Evolutionary conservation across 2,797 vertebrate species (phyloP), one percentile per base, ranked within the genome.

Genomic region (Psittacula echo): DNA sequence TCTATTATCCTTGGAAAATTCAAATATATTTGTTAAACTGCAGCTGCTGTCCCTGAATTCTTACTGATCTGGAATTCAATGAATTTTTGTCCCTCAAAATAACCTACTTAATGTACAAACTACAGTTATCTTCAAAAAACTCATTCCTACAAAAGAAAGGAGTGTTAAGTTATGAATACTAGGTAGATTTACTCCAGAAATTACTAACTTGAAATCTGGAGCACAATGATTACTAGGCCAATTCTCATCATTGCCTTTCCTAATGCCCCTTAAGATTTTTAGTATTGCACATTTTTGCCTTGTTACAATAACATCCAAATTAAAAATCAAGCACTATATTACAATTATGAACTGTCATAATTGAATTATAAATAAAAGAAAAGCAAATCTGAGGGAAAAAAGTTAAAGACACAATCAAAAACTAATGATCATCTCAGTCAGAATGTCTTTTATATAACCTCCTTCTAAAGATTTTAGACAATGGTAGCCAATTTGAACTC

Each of bases 1-100:
- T 84, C 77, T 79, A 48, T 95, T 95, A 77, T 93, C 37, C 60
- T 92, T 34, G 26, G 51, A 91, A 96, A 94, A 96, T 76, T 89
- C 87, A 94, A 95, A 95, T 42, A 64, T 90, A 53, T 92, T 84
- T 92, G n/a, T 67, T 67, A 90, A 84, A 62, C 27, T 7, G 71
- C 34, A 58, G 42, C 45, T 82, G 67, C 53, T 89, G 71, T 93
- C 79, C 85, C 53, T 64, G 73, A 82, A 77, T 85, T 77, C 79
- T 84, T 87, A 54, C 27, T 47, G 21, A 91, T 8, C 37, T 72
- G 45, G 11, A 51, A 70, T 85, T 77, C 82, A 91, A 93, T 86
- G 56, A 93, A 27, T 80, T 66, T 77, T 58, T 27, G 9, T 90
- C 41, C 44, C 42, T 89, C 44, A 80, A 83, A 92, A 61, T 86